Percentiles rank a stretch among this genome's conserved stretches.
These are phyloP conservation scores for Stegostoma tigrinum DNA, from an alignment of 2,113 vertebrate species.

Conservation along the genomic window DNA sequence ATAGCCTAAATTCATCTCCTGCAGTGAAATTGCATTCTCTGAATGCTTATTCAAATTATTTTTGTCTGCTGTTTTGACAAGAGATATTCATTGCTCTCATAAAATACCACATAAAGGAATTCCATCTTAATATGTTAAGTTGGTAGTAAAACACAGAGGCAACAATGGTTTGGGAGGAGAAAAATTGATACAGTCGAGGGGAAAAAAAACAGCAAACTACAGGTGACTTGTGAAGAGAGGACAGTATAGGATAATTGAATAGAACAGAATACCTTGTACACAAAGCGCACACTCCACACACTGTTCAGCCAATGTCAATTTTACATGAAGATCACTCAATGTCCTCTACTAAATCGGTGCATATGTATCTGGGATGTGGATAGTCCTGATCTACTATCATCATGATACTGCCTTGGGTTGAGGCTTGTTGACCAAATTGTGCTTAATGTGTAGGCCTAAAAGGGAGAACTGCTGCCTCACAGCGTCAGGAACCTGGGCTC, in stretches of 20 bases:
- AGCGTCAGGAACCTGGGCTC: too few species aligned
- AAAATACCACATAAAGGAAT: not conserved
- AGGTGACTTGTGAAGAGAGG: not conserved
- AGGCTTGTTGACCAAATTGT: not conserved
- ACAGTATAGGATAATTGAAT: not conserved
- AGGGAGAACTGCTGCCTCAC: too few species aligned
- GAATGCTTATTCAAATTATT: not conserved
- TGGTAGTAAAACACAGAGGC: not conserved
- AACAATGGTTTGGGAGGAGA: not conserved
- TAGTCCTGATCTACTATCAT: not conserved
- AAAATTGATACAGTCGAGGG: not conserved
- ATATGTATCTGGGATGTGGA: not conserved
- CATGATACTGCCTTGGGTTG: not conserved
- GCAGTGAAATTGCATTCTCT: not conserved
- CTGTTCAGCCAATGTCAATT: not conserved
- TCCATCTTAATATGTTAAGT: not conserved
- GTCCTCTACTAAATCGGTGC: not conserved
- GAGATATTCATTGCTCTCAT: not conserved
- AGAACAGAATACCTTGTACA: not conserved
- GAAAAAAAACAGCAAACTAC: not conserved
- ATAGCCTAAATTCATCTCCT: not conserved
- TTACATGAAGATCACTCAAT: not conserved
- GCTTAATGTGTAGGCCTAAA: not conserved
- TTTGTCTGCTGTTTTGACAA: not conserved
- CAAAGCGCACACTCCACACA: not conserved